Evolutionary conservation across 2,797 vertebrate species (phyloP), one percentile per base, ranked within the genome.

Genomic region (Rhinogobio ventralis): DNA sequence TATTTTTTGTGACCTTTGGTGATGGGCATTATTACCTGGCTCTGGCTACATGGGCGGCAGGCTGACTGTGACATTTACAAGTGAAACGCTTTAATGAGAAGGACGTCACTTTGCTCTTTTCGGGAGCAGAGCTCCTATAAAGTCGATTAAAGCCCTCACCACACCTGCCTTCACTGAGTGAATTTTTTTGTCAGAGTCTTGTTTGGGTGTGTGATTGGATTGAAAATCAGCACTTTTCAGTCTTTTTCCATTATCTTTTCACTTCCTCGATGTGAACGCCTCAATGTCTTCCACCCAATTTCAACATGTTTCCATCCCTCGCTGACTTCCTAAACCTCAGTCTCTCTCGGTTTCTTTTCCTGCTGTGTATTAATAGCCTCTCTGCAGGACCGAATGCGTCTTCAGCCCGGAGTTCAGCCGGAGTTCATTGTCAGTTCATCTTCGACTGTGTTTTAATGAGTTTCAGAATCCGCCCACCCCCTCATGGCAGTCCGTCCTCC

Each of bases 361-460:
- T 87, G 87, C 75, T 66, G 80, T 82, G 85, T 92, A 92, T 93
- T 93, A 94, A 94, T 94, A 94, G 93, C 88, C 87, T 89, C 87
- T 87, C 88, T 82, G 80, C 82, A 89, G 90, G 88, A 92, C 79
- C 67, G 79, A 62, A 85, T 53, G 85, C 87, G 57, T 85, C 84
- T 83, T 89, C 89, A 89, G 83, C 66, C 60, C 39, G 85, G 77
- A 91, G 92, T 93, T 94, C 91, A 92, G 86, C 79, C 81, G 2
- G 66, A 91, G 93, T 94, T 93, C 92, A 93, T 88, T 79, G 88
- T 83, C 73, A 53, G 87, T 90, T 92, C 72, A 85, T 91, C 89
- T 88, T 88, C 57, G 39, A 84, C 86, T 72, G 88, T 51, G 84
- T 89, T 92, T 91, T 94, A 94, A 94, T 93, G 92, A 94, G 92